Evolutionary conservation across 2,113 vertebrate species (phyloP).

Genomic region (Nematolebias whitei): DNA sequence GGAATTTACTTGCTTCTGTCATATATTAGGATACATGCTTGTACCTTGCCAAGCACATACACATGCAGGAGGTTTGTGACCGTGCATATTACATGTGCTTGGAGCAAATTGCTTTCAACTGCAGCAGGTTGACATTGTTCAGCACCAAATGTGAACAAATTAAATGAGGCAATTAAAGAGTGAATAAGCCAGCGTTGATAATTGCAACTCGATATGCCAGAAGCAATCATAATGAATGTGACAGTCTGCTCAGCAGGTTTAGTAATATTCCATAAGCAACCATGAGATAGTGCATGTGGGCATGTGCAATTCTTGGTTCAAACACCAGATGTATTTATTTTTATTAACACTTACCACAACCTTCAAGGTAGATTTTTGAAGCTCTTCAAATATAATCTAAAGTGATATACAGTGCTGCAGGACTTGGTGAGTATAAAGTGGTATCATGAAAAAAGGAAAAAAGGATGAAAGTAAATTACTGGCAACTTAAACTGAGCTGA

Average conservation of each 20-base stretch:
- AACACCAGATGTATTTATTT: constrained; percentile 24
- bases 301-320: background rate
- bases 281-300: constrained; percentile 20
- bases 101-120: constrained; percentile 78
- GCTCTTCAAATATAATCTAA: constrained; percentile 16
- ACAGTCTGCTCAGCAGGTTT: constrained; percentile 69
- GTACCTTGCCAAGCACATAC: constrained; percentile 8
- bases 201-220: constrained; percentile 79
- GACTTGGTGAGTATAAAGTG: constrained; percentile 7
- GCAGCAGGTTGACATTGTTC: constrained; percentile 80
- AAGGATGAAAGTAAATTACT: background rate
- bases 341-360: constrained; percentile 35
- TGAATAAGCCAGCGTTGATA: constrained; percentile 81
- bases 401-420: background rate
- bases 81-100: constrained; percentile 69
- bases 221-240: constrained; percentile 78
- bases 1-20: background rate
- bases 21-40: constrained; percentile 11
- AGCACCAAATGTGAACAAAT: constrained; percentile 82
- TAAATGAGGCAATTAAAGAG: constrained; percentile 84
- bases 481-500: constrained; percentile 1
- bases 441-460: background rate
- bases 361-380: constrained; percentile 33
- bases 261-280: constrained; percentile 55
- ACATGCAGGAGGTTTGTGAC: constrained; percentile 19